Conservation (phyloP, 2,113 vertebrate species). For the Phrynosoma platyrhinos region DNA sequence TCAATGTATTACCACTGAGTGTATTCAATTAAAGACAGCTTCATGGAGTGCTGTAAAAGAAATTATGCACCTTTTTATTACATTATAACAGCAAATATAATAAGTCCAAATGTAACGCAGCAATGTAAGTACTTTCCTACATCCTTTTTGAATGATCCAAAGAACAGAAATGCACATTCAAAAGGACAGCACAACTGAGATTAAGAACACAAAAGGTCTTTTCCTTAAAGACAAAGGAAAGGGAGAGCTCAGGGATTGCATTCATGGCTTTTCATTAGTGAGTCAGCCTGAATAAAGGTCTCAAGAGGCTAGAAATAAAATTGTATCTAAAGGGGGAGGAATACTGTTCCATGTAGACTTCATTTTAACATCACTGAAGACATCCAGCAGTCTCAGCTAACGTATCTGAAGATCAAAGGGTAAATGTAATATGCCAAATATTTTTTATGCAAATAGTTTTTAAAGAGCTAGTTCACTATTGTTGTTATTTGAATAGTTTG, state of each 20-base stretch:
- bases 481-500: neutral
- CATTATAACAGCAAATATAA: neutral
- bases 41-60: constrained; percentile 43
- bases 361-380: too few species aligned
- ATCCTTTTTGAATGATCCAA: constrained; percentile 13
- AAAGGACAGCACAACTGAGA: constrained; percentile 20
- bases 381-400: neutral
- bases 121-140: neutral
- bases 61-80: constrained; percentile 47
- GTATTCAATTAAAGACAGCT: constrained; percentile 19
- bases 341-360: constrained; percentile 11
- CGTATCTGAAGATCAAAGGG: neutral
- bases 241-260: neutral
- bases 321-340: neutral
- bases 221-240: constrained; percentile 33
- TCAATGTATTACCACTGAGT: constrained; percentile 10
- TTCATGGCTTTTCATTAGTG: neutral
- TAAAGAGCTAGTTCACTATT: neutral
- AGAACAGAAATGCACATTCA: constrained; percentile 13
- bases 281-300: neutral
- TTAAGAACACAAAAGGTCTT: constrained; percentile 35
- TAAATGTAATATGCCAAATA: neutral
- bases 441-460: neutral
- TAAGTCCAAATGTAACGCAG: constrained; percentile 37
- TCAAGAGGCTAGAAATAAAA: constrained; percentile 10